Conservation (phyloP, 2,797 vertebrate genomes). For the Bufotes viridis region DNA sequence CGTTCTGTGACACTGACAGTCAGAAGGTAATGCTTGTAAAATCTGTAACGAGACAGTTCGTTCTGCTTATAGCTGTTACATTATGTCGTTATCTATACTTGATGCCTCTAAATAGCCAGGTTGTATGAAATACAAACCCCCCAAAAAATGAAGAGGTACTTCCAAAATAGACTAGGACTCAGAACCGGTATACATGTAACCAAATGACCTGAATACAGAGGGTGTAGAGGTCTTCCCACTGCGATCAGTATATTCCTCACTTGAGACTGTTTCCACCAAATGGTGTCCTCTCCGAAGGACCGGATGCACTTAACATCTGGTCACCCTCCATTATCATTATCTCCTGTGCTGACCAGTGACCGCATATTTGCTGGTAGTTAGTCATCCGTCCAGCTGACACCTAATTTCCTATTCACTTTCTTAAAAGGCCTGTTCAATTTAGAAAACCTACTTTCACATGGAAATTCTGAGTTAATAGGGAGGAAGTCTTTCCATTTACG, state of each 20-base stretch:
- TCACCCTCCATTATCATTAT: background rate
- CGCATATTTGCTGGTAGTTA: background rate
- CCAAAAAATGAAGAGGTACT: background rate
- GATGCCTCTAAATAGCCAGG: background rate
- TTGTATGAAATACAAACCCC: too few relatives aligned
- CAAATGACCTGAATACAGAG: background rate
- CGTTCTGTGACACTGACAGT: slow-evolving; percentile 91
- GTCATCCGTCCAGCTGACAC: background rate
- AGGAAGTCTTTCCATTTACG: background rate
- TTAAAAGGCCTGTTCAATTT: background rate
- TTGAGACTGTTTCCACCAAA: background rate
- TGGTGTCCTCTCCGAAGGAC: background rate
- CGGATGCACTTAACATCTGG: slow-evolving; percentile 9
- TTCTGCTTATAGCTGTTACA: background rate
- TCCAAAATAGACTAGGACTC: background rate
- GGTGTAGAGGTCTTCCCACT: background rate
- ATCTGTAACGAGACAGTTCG: background rate
- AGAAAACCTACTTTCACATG: background rate
- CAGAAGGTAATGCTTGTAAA: slow-evolving; percentile 84
- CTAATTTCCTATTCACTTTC: background rate
- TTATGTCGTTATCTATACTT: background rate
- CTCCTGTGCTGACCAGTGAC: background rate
- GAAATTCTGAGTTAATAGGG: background rate
- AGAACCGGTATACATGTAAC: background rate
- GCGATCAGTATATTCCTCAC: background rate